Percentiles rank a stretch among this genome's conserved stretches.
Conservation (phyloP, 2,113 vertebrate genomes). For the Coptodon rendalli region DNA sequence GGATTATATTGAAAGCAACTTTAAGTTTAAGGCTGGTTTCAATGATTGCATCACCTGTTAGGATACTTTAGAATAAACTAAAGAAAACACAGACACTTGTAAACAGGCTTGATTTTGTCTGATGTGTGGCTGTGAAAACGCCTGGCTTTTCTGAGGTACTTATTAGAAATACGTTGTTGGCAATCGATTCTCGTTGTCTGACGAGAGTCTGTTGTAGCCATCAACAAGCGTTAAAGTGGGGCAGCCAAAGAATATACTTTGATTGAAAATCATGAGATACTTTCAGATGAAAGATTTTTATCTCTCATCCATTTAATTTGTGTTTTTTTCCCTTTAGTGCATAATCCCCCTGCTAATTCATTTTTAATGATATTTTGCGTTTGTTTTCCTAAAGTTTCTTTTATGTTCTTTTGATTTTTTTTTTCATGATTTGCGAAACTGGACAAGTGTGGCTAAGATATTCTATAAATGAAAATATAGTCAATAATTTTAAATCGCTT, state of each 20-base stretch:
- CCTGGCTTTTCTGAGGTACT: fast-evolving
- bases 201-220: neutral
- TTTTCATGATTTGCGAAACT: neutral
- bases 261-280: neutral
- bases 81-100: neutral
- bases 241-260: neutral
- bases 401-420: neutral
- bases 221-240: neutral
- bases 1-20: neutral
- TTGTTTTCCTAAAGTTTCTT: neutral
- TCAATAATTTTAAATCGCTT: neutral
- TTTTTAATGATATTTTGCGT: neutral
- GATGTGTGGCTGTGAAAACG: neutral
- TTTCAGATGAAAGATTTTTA: neutral
- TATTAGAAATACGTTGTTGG: neutral
- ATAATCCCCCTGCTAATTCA: neutral
- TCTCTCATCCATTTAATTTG: neutral
- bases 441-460: neutral
- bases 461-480: neutral
- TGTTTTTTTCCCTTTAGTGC: neutral
- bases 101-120: neutral
- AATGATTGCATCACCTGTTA: neutral
- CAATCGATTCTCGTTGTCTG: neutral
- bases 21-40: neutral
- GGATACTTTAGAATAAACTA: neutral